Percentiles rank a stretch among this genome's conserved stretches.
phyloP scores from a whole-genome alignment of 2,888 invertebrate genomes.

The Eupithecia tripunctaria region DNA sequence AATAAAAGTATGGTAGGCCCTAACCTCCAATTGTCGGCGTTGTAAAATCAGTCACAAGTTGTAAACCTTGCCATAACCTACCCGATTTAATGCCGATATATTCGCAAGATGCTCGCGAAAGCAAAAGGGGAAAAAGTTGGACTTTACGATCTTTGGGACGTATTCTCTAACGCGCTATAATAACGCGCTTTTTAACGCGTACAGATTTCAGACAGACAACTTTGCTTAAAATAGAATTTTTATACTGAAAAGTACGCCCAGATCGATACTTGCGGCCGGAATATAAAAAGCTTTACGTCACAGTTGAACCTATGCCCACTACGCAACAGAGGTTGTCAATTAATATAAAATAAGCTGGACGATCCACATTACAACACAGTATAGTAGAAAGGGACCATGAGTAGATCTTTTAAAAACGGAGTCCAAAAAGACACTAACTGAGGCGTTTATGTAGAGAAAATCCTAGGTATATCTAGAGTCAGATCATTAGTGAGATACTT shows the following conservation, averaged over 20 bases:
- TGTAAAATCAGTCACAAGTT: constrained; percentile 81
- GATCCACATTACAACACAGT: too few species aligned
- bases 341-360: too few species aligned
- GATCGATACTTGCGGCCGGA: neutral
- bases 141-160: constrained; percentile 61
- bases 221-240: too few species aligned
- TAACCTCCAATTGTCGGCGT: constrained; percentile 64
- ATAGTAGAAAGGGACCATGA: neutral
- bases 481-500: neutral
- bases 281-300: neutral
- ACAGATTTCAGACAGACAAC: too few species aligned
- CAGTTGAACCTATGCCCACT: neutral
- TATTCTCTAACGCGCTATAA: neutral
- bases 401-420: neutral
- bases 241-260: too few species aligned
- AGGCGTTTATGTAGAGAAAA: neutral
- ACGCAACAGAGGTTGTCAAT: neutral
- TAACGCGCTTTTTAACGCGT: neutral
- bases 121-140: constrained; percentile 49
- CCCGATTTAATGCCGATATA: constrained; percentile 77
- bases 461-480: neutral
- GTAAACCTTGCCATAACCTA: constrained; percentile 76
- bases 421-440: neutral
- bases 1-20: constrained; percentile 30
- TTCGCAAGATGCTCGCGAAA: constrained; percentile 45